Evolutionary conservation across 2,888 invertebrate genomes (phyloP).

Genomic region (Eudemis profundana): DNA sequence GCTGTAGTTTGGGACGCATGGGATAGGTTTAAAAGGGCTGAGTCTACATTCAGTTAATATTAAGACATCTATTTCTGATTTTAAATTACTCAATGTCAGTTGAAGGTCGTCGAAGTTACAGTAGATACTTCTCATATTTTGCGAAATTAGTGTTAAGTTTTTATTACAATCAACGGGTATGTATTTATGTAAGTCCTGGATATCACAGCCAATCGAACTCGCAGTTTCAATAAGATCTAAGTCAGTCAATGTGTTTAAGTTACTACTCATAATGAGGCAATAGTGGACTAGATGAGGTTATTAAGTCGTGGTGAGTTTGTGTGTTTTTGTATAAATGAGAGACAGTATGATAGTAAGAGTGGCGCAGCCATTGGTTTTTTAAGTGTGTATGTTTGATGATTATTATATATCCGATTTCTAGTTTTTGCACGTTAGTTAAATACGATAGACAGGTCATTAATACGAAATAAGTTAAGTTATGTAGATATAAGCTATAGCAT

Average conservation of each 20-base stretch:
- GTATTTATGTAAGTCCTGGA: constrained; percentile 17
- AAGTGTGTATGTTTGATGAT: not conserved
- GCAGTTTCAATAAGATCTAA: constrained; percentile 29
- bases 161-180: constrained; percentile 3
- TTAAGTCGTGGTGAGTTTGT: not conserved
- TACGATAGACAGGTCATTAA: not conserved
- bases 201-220: constrained; percentile 16
- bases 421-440: not conserved
- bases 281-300: not conserved
- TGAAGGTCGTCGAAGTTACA: too few species aligned
- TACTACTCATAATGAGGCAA: not conserved
- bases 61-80: constrained; percentile 38
- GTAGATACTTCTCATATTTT: constrained; percentile 46
- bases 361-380: not conserved
- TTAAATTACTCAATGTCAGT: constrained; percentile 34
- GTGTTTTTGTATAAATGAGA: not conserved
- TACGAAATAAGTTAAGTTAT: not conserved
- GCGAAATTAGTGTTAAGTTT: too few species aligned
- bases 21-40: constrained; percentile 41
- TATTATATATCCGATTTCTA: not conserved
- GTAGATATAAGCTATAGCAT: not conserved
- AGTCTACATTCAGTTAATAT: constrained; percentile 44
- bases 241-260: constrained; percentile 10
- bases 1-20: constrained; percentile 40
- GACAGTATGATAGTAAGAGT: not conserved